These are phyloP conservation scores for Alexandromys fortis DNA, from an alignment of 2,113 vertebrate genomes.

Conservation along the genomic window DNA sequence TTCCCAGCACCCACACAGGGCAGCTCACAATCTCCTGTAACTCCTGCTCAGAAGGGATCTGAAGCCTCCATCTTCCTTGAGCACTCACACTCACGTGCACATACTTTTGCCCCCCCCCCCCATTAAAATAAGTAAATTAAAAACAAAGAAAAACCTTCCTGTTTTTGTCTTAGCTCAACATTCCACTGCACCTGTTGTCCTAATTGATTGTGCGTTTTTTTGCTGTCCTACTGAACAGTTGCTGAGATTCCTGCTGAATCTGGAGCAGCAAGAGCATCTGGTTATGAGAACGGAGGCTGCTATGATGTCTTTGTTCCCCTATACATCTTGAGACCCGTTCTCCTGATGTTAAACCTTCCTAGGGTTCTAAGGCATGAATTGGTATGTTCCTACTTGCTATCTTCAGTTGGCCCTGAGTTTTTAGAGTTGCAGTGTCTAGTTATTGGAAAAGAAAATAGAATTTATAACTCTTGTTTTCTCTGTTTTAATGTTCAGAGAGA, in stretches of 20 bases:
- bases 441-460: not conserved
- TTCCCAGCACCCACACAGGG: not conserved
- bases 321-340: not conserved
- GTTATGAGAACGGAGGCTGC: not conserved
- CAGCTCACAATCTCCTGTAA: not conserved
- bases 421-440: not conserved
- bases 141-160: not conserved
- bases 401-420: not conserved
- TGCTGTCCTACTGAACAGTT: constrained; percentile 27
- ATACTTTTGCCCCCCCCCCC: no score
- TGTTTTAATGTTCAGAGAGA: constrained; percentile 40
- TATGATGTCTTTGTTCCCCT: not conserved
- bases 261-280: not conserved
- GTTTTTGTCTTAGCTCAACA: not conserved
- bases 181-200: not conserved
- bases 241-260: not conserved
- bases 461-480: constrained; percentile 17
- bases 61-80: not conserved
- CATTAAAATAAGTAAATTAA: not conserved
- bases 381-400: not conserved
- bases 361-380: constrained; percentile 15
- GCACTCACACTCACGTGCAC: not conserved
- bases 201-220: not conserved
- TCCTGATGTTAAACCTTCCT: not conserved
- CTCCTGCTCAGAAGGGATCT: not conserved